Evolutionary conservation across 1,140 invertebrate genomes (phyloP).

Genomic region (Caenorhabditis latens): DNA sequence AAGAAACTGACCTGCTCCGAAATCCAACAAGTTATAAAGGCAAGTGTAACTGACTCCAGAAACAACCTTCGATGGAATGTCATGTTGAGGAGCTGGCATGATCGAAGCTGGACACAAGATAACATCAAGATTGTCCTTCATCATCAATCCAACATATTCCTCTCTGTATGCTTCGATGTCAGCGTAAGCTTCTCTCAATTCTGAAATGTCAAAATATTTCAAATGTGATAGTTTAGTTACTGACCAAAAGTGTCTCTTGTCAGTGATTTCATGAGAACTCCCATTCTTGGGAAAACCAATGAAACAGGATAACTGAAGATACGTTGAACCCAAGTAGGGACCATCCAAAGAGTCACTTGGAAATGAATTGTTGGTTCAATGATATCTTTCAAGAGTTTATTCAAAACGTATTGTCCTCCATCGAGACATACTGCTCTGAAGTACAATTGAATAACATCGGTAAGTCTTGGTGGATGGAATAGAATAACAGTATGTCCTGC

Average conservation of each 20-base stretch:
- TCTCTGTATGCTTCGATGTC: constrained; percentile 64
- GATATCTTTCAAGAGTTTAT: constrained; percentile 51
- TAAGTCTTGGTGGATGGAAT: constrained; percentile 69
- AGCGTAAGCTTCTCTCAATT: constrained; percentile 63
- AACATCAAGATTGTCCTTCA: constrained; percentile 59
- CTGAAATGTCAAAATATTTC: constrained; percentile 37
- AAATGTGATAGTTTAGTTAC: not conserved
- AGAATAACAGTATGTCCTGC: constrained; percentile 76
- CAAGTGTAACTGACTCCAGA: constrained; percentile 70
- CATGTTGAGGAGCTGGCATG: constrained; percentile 60
- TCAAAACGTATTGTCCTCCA: constrained; percentile 38
- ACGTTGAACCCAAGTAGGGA: constrained; percentile 64
- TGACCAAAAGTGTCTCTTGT: constrained; percentile 56
- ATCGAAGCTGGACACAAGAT: constrained; percentile 63
- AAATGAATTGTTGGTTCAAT: constrained; percentile 57
- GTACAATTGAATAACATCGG: constrained; percentile 58
- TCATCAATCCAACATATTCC: constrained; percentile 58
- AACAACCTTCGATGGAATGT: constrained; percentile 59
- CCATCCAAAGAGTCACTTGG: constrained; percentile 55
- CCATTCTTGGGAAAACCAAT: constrained; percentile 61
- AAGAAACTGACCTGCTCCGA: constrained; percentile 73
- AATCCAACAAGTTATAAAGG: constrained; percentile 77
- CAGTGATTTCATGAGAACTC: constrained; percentile 51
- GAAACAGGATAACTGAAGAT: constrained; percentile 40
- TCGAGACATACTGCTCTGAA: constrained; percentile 59